Percentiles rank a stretch among this genome's conserved stretches.
phyloP scores from a whole-genome alignment of 2,113 vertebrate species.

The Solea senegalensis region DNA sequence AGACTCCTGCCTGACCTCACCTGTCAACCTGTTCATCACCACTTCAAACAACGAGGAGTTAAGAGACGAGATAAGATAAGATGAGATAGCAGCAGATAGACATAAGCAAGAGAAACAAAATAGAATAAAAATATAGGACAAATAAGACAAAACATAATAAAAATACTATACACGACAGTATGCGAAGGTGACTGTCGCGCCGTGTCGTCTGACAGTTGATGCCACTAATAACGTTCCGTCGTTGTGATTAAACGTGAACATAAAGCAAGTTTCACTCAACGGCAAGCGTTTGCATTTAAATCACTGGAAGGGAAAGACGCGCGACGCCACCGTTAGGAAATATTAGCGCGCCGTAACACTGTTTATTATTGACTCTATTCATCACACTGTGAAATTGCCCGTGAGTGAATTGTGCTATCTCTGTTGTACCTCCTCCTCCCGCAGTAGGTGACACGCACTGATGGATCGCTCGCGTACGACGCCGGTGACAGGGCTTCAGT shows the following conservation, averaged over 20 bases:
- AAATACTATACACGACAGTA: too few species aligned
- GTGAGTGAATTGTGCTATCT: neutral
- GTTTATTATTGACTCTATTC: conserved; percentile 16
- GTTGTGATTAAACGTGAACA: neutral
- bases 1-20: too few species aligned
- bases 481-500: conserved; percentile 1
- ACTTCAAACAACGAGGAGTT: too few species aligned
- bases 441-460: neutral
- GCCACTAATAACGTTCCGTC: neutral
- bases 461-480: neutral
- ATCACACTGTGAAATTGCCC: conserved; percentile 10
- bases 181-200: too few species aligned
- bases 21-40: too few species aligned
- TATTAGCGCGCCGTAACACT: neutral
- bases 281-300: neutral
- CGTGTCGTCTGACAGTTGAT: too few species aligned
- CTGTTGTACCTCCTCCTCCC: conserved; percentile 17
- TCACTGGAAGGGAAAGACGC: neutral
- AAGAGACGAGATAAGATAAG: too few species aligned
- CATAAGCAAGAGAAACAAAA: too few species aligned
- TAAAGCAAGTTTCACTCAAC: neutral
- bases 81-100: too few species aligned
- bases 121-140: too few species aligned
- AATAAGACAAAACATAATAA: too few species aligned
- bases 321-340: neutral